phyloP scores from a whole-genome alignment of 1,140 invertebrate genomes.

The Anastatus disparis region DNA sequence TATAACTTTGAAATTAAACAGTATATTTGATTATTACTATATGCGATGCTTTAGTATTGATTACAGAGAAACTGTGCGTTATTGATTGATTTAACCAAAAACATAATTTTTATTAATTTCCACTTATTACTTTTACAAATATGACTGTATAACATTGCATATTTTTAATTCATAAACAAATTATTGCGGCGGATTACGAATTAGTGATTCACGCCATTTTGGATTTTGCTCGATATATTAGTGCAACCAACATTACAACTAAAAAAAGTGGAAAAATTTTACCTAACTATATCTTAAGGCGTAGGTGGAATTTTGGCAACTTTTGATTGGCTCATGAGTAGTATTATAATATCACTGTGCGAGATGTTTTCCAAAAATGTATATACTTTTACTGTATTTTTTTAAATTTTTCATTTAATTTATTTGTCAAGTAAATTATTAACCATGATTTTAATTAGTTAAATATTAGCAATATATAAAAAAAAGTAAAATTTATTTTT shows the following conservation, averaged over 20 bases:
- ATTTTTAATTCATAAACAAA: constrained; percentile 36
- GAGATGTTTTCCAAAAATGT: too few relatives aligned
- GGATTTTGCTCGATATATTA: constrained; percentile 27
- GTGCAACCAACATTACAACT: constrained; percentile 16
- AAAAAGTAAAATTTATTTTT: too few relatives aligned
- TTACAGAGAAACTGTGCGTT: background rate
- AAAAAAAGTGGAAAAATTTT: constrained; percentile 32
- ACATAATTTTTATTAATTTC: constrained; percentile 30
- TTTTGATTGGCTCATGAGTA: constrained; percentile 29
- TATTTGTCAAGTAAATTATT: too few relatives aligned
- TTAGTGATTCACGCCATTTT: constrained; percentile 38
- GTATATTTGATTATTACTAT: background rate
- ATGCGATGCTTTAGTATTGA: background rate
- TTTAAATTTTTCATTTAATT: too few relatives aligned
- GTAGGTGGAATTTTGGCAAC: background rate
- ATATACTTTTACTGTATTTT: too few relatives aligned
- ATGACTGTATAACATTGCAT: constrained; percentile 24
- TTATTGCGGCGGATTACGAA: constrained; percentile 35
- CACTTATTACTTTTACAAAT: constrained; percentile 19
- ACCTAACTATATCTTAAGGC: constrained; percentile 10
- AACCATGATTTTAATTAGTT: too few relatives aligned
- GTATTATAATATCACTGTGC: too few relatives aligned
- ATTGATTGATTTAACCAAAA: background rate
- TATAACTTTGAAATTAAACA: background rate
- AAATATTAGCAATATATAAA: too few relatives aligned